Conservation (phyloP, 2,888 invertebrate genomes). For the Ormia ochracea region DNA sequence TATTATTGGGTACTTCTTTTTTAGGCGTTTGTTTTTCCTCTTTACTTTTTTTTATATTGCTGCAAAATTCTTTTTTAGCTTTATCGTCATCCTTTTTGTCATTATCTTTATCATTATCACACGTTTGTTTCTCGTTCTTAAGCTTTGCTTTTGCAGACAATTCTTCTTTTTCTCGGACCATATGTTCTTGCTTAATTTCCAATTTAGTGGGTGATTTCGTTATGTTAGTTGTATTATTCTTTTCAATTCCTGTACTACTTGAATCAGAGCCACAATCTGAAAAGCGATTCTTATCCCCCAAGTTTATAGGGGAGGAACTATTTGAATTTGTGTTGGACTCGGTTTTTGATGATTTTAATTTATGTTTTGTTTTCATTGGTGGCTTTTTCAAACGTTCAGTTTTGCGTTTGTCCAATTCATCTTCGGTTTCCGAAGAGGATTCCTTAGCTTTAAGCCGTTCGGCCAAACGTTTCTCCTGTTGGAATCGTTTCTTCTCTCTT, state of each 20-base stretch:
- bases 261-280: slow-evolving; percentile 66
- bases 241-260: slow-evolving; percentile 32
- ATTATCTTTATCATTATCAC: slow-evolving; percentile 38
- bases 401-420: slow-evolving; percentile 70
- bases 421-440: slow-evolving; percentile 78
- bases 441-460: slow-evolving; percentile 73
- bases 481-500: slow-evolving; percentile 74
- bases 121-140: slow-evolving; percentile 1
- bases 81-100: neutral
- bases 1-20: slow-evolving; percentile 6
- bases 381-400: slow-evolving; percentile 72
- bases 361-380: slow-evolving; percentile 64
- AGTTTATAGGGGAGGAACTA: slow-evolving; percentile 57
- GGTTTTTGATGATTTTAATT: slow-evolving; percentile 35
- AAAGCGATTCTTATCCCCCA: slow-evolving; percentile 61
- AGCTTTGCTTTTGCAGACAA: neutral
- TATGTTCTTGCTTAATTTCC: slow-evolving; percentile 11
- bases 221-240: slow-evolving; percentile 34
- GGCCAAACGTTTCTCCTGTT: slow-evolving; percentile 73
- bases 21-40: slow-evolving; percentile 12
- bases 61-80: neutral
- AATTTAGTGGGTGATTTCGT: slow-evolving; percentile 15
- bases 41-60: slow-evolving; percentile 7
- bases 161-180: neutral
- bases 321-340: slow-evolving; percentile 27